Percentiles rank a stretch among this genome's conserved stretches.
Evolutionary conservation across 1,140 invertebrate species (phyloP).

Genomic region (Reticulitermes speratus): DNA sequence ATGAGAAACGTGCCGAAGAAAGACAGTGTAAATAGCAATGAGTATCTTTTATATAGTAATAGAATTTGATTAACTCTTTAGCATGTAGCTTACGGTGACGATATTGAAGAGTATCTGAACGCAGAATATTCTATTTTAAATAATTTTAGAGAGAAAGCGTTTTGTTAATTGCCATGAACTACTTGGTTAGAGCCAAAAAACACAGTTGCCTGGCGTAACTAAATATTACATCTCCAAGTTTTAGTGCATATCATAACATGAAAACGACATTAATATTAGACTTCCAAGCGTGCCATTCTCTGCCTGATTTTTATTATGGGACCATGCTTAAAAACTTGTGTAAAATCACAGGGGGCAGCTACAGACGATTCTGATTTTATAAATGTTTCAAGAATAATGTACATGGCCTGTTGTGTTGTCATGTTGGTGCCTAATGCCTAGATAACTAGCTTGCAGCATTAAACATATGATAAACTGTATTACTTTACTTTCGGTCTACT

Average conservation of each 20-base stretch:
- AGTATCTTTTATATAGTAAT: background rate
- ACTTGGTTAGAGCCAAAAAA: background rate
- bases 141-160: background rate
- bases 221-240: background rate
- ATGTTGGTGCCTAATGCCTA: background rate
- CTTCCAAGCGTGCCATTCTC: background rate
- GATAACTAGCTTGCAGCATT: background rate
- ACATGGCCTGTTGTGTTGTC: background rate
- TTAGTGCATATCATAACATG: background rate
- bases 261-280: background rate
- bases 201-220: background rate
- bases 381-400: background rate
- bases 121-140: background rate
- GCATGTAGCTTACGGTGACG: background rate
- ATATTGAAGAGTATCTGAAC: background rate
- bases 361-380: background rate
- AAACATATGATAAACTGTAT: background rate
- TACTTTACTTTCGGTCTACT: too few relatives aligned
- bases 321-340: background rate
- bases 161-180: slow-evolving; percentile 2
- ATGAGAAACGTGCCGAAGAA: background rate
- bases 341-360: background rate
- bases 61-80: background rate
- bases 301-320: background rate
- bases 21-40: background rate